phyloP scores from a whole-genome alignment of 2,888 invertebrate genomes.

The Hemithea aestivaria region DNA sequence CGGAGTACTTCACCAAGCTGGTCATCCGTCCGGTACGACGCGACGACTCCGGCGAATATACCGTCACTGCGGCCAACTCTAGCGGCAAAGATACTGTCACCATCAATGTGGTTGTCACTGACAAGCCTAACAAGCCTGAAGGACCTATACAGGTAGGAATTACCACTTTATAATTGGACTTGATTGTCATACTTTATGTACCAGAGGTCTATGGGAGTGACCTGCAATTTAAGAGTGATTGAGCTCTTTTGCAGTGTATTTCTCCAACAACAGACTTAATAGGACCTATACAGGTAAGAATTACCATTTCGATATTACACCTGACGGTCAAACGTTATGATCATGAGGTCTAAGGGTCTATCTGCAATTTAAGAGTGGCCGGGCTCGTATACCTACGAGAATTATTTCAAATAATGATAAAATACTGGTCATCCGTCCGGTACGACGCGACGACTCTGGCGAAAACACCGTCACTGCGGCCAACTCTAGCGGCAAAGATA shows the following conservation, averaged over 20 bases:
- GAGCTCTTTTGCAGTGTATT: too few relatives aligned
- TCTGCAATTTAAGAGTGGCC: too few relatives aligned
- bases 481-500: constrained; percentile 92
- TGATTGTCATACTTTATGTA: too few relatives aligned
- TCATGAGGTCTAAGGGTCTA: too few relatives aligned
- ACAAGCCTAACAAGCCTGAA: constrained; percentile 92
- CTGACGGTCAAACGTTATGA: too few relatives aligned
- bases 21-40: constrained; percentile 88
- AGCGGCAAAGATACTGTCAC: constrained; percentile 92
- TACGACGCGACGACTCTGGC: constrained; percentile 89
- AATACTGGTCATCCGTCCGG: constrained; percentile 89
- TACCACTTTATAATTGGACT: background rate
- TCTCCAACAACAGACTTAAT: too few relatives aligned
- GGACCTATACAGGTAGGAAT: constrained; percentile 88
- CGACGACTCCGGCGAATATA: constrained; percentile 92
- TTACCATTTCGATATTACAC: too few relatives aligned
- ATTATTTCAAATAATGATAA: too few relatives aligned
- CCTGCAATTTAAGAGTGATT: too few relatives aligned
- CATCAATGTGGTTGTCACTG: constrained; percentile 89
- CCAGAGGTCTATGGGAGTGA: too few relatives aligned
- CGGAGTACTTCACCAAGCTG: constrained; percentile 93
- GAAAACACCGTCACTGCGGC: constrained; percentile 92
- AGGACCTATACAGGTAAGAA: too few relatives aligned
- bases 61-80: constrained; percentile 90
- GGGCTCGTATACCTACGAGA: too few relatives aligned